These are phyloP conservation scores for Ginglymostoma cirratum DNA, from an alignment of 2,113 vertebrate genomes.

Conservation along the genomic window DNA sequence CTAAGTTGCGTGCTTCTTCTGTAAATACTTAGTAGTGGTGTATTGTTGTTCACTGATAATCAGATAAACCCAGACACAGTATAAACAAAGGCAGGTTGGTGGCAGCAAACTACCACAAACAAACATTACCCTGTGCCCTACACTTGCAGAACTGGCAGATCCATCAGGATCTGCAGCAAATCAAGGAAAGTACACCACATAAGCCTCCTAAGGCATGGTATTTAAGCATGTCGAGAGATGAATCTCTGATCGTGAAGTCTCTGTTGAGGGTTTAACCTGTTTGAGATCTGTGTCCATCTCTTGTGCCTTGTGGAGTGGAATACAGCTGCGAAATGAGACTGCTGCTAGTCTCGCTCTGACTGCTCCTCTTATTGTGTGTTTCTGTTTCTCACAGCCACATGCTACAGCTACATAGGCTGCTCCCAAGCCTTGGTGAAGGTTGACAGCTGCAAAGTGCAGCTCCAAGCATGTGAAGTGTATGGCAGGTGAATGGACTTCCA, in stretches of 20 bases:
- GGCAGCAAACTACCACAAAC: no score
- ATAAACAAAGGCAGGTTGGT: no score
- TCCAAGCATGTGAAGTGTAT: neutral
- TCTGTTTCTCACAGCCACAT: neutral
- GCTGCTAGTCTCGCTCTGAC: neutral
- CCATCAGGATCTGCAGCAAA: no score
- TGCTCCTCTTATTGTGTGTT: neutral
- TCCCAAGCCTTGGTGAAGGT: neutral
- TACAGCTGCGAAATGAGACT: neutral
- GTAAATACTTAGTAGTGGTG: no score
- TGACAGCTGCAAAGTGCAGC: neutral
- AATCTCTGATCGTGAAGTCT: no score
- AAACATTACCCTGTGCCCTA: no score
- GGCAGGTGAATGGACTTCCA: neutral
- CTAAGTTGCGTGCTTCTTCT: no score
- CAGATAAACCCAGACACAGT: no score
- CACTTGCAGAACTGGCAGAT: no score
- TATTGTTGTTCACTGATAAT: no score
- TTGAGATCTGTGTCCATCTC: neutral
- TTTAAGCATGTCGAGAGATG: neutral
- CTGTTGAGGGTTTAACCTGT: neutral
- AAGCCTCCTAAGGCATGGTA: neutral
- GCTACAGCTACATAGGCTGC: neutral
- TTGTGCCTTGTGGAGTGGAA: neutral
- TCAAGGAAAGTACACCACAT: no score